Conservation (phyloP, 1,140 invertebrate genomes). For the Camponotus vicinus region DNA sequence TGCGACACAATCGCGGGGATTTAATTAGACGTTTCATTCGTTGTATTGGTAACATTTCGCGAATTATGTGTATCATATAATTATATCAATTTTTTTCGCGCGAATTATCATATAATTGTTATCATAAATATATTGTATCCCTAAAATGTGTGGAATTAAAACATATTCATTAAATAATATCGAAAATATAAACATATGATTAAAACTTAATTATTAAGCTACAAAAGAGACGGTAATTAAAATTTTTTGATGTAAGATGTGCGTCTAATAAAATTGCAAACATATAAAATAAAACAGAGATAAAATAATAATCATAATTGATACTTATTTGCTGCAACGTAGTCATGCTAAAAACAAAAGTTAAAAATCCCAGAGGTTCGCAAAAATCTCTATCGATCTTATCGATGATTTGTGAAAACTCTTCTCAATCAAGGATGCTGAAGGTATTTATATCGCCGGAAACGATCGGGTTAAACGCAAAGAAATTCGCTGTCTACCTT, state of each 20-base stretch:
- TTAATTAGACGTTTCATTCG: constrained; percentile 43
- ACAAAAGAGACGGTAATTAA: background rate
- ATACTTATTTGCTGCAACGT: background rate
- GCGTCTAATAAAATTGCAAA: background rate
- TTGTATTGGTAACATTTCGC: constrained; percentile 37
- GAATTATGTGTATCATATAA: constrained; percentile 1
- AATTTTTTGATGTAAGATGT: background rate
- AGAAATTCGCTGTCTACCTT: constrained; percentile 43
- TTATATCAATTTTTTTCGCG: background rate
- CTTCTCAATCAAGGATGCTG: too few species aligned
- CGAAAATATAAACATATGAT: background rate
- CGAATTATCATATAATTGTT: background rate
- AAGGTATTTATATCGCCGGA: background rate
- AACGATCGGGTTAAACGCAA: constrained; percentile 33
- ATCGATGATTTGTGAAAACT: background rate
- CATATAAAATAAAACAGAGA: background rate
- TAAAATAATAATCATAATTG: background rate
- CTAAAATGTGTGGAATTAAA: background rate
- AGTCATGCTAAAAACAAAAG: background rate
- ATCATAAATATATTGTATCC: background rate
- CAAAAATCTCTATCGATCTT: background rate
- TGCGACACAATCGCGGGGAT: constrained; percentile 14
- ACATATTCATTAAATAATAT: background rate
- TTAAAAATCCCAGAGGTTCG: background rate
- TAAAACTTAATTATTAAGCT: constrained; percentile 7